Percentiles rank a stretch among this genome's conserved stretches.
Conservation (phyloP, 1,140 invertebrate genomes). For the Pseudomyrmex pallidus region DNA sequence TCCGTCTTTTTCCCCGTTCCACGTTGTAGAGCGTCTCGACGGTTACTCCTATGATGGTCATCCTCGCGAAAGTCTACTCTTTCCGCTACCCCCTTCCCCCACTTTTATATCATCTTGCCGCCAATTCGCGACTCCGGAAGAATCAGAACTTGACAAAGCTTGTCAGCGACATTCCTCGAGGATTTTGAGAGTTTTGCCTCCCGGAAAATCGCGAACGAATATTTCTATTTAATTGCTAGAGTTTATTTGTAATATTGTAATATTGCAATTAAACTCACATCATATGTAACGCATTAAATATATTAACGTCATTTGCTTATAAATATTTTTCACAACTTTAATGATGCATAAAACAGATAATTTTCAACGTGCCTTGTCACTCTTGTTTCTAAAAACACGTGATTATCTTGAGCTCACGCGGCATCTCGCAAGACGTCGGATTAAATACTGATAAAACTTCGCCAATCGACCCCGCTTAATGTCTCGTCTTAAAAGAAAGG, state of each 20-base stretch:
- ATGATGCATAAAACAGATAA: background rate
- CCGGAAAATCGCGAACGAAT: background rate
- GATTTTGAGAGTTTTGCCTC: background rate
- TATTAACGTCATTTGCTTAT: background rate
- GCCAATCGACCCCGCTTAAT: slow-evolving; percentile 70
- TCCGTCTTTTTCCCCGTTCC: slow-evolving; percentile 59
- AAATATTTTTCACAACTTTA: background rate
- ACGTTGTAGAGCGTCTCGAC: slow-evolving; percentile 30
- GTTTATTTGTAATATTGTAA: background rate
- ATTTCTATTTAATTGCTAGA: slow-evolving; percentile 3
- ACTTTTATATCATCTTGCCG: slow-evolving; percentile 20
- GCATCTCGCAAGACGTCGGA: slow-evolving; percentile 30
- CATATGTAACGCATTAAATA: slow-evolving; percentile 17
- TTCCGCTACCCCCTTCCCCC: background rate
- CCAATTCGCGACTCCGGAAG: slow-evolving; percentile 39
- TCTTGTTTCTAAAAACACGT: slow-evolving; percentile 12
- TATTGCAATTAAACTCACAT: too few species aligned
- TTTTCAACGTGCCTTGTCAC: background rate
- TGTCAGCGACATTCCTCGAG: background rate
- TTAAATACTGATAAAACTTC: slow-evolving; percentile 68
- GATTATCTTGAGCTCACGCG: slow-evolving; percentile 31
- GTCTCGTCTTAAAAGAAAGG: slow-evolving; percentile 75
- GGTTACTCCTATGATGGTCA: slow-evolving; percentile 57
- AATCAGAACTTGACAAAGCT: background rate
- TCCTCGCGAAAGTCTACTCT: background rate